Evolutionary conservation across 2,888 invertebrate species (phyloP).

Genomic region (Coleophora flavipennella): DNA sequence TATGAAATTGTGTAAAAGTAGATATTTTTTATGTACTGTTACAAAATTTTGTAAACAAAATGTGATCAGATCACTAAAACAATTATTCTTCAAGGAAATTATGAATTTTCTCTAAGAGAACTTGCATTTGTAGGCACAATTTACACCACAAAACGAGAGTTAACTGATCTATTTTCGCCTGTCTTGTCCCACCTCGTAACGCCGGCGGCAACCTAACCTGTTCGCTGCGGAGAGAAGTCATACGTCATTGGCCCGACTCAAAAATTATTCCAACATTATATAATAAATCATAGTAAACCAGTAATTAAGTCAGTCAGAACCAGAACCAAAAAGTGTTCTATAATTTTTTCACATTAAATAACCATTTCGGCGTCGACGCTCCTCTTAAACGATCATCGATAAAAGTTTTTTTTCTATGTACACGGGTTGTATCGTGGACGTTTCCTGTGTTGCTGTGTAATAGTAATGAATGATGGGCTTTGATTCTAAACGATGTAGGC

Average conservation of each 20-base stretch:
- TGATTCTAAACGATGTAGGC: slow-evolving; percentile 22
- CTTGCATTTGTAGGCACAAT: too few species aligned
- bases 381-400: slow-evolving; percentile 53
- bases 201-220: slow-evolving; percentile 61
- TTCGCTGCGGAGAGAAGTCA: slow-evolving; percentile 49
- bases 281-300: slow-evolving; percentile 70
- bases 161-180: slow-evolving; percentile 12
- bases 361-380: slow-evolving; percentile 45
- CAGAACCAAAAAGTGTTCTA: slow-evolving; percentile 58
- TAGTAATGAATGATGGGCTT: slow-evolving; percentile 23
- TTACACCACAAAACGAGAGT: slow-evolving; percentile 5
- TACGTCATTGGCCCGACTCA: slow-evolving; percentile 62
- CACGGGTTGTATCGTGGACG: slow-evolving; percentile 6
- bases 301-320: slow-evolving; percentile 71
- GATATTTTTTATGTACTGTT: too few species aligned
- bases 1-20: too few species aligned
- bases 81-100: too few species aligned
- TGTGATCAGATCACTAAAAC: too few species aligned
- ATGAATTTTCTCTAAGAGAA: too few species aligned
- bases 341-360: slow-evolving; percentile 69
- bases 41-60: too few species aligned
- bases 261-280: slow-evolving; percentile 66
- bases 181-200: slow-evolving; percentile 27
- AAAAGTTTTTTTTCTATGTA: slow-evolving; percentile 26
- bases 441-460: slow-evolving; percentile 26